phyloP scores from a whole-genome alignment of 2,888 invertebrate genomes.

The Galeruca laticollis region DNA sequence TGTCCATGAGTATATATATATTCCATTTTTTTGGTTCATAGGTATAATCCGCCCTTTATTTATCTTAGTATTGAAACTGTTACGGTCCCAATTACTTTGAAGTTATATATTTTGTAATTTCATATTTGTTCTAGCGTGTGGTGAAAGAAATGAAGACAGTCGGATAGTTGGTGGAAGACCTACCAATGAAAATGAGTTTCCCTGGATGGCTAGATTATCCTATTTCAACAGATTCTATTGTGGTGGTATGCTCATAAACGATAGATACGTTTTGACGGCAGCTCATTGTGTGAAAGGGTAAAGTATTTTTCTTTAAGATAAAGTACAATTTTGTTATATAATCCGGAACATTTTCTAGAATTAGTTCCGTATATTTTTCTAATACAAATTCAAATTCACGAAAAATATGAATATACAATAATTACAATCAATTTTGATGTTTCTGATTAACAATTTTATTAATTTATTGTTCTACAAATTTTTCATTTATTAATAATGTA shows the following conservation, averaged over 20 bases:
- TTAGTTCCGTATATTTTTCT: too few species aligned
- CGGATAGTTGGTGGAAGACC: constrained; percentile 87
- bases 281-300: constrained; percentile 93
- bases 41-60: background rate
- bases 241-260: constrained; percentile 89
- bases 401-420: too few species aligned
- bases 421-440: too few species aligned
- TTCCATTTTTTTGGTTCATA: too few species aligned
- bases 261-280: constrained; percentile 88
- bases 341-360: too few species aligned
- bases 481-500: too few species aligned
- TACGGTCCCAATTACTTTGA: background rate
- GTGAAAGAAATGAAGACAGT: constrained; percentile 83
- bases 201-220: constrained; percentile 89
- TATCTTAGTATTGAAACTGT: background rate
- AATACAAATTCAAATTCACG: too few species aligned
- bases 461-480: background rate
- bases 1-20: too few species aligned
- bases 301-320: constrained; percentile 28
- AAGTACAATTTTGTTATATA: too few species aligned
- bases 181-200: constrained; percentile 83
- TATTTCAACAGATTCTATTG: constrained; percentile 93
- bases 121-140: constrained; percentile 75
- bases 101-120: too few species aligned
- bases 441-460: too few species aligned